Percentiles rank a stretch among this genome's conserved stretches.
Evolutionary conservation across 2,888 invertebrate species (phyloP).

Genomic region (Cecidostiba fungosa): DNA sequence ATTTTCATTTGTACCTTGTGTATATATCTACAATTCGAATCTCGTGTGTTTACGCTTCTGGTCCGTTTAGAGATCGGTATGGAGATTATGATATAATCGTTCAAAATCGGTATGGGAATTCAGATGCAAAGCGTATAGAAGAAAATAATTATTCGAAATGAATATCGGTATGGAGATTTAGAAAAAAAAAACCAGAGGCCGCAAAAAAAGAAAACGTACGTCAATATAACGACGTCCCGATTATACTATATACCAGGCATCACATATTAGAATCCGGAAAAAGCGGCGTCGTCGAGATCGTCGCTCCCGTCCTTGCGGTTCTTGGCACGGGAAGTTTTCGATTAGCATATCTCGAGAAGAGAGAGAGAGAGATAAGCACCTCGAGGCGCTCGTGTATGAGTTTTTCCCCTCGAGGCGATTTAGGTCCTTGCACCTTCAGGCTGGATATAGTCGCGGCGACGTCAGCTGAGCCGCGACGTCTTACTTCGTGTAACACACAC

Average conservation of each 20-base stretch:
- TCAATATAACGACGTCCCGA: slow-evolving; percentile 5
- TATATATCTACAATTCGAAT: not conserved
- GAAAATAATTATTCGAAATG: not conserved
- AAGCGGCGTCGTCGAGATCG: slow-evolving; percentile 6
- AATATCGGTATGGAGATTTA: not conserved
- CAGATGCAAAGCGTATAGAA: too few species aligned
- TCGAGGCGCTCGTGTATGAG: not conserved
- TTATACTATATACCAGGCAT: not conserved
- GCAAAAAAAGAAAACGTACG: not conserved
- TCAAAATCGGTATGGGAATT: not conserved
- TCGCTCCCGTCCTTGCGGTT: slow-evolving; percentile 4
- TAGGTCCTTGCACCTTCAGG: slow-evolving; percentile 36
- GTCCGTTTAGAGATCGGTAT: not conserved
- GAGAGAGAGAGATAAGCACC: not conserved
- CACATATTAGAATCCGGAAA: slow-evolving; percentile 44
- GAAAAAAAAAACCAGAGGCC: not conserved
- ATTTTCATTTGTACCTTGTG: not conserved
- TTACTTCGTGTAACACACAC: not conserved
- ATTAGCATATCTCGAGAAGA: slow-evolving; percentile 70
- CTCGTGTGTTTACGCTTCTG: slow-evolving; percentile 2
- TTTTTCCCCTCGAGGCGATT: slow-evolving; percentile 12
- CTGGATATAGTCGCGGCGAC: not conserved
- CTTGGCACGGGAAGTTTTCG: slow-evolving; percentile 70
- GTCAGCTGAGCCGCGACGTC: not conserved
- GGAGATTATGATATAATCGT: not conserved